Evolutionary conservation across 1,140 invertebrate genomes (phyloP).

Genomic region (Drosophila obscura): DNA sequence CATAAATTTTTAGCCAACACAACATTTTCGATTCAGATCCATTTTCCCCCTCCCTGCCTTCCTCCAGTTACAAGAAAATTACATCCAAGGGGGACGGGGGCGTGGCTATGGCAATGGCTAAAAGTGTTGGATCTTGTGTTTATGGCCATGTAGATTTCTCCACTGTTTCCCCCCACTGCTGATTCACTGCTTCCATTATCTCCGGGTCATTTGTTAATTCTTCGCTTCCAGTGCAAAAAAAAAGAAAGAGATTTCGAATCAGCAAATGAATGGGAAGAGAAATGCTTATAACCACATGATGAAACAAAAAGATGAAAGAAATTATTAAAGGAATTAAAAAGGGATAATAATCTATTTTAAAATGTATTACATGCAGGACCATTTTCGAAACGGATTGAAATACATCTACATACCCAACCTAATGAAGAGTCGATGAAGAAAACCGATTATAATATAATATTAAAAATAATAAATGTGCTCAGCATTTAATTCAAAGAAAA

Average conservation of each 20-base stretch:
- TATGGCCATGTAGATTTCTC: constrained; percentile 36
- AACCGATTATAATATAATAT: too few relatives aligned
- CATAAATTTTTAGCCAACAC: constrained; percentile 58
- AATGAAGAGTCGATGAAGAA: too few relatives aligned
- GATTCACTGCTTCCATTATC: constrained; percentile 27
- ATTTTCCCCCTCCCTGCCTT: constrained; percentile 6
- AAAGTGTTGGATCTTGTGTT: constrained; percentile 48
- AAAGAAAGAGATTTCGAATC: neutral
- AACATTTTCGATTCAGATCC: constrained; percentile 58
- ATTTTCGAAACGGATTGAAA: too few relatives aligned
- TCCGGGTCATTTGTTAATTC: constrained; percentile 46
- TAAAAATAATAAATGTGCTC: too few relatives aligned
- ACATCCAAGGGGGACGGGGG: constrained; percentile 28
- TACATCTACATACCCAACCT: too few relatives aligned
- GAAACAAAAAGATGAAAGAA: too few relatives aligned
- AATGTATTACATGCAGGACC: too few relatives aligned
- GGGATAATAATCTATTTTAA: too few relatives aligned
- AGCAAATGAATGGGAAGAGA: too few relatives aligned
- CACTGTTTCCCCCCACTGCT: constrained; percentile 1
- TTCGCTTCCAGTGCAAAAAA: constrained; percentile 13
- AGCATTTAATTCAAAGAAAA: too few relatives aligned
- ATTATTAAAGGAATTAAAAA: too few relatives aligned
- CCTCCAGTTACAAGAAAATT: constrained; percentile 47
- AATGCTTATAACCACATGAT: too few relatives aligned
- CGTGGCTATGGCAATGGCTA: constrained; percentile 3